phyloP scores from a whole-genome alignment of 2,888 invertebrate species.

The Phengaris arion region DNA sequence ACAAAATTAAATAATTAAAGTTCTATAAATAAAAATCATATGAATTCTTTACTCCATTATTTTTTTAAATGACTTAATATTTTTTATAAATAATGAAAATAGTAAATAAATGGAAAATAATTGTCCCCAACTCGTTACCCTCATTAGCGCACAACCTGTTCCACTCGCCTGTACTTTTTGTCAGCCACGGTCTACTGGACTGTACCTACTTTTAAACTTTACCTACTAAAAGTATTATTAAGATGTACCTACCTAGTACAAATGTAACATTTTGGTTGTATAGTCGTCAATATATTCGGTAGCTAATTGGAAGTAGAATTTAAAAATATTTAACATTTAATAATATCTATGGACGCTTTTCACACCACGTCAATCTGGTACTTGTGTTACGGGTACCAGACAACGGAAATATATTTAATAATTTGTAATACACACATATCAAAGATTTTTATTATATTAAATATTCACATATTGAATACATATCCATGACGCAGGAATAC shows the following conservation, averaged over 20 bases:
- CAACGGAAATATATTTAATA: too few species aligned
- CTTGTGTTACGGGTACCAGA: too few species aligned
- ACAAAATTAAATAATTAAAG: background rate
- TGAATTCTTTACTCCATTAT: background rate
- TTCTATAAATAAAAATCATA: background rate
- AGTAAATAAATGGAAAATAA: background rate
- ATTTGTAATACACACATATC: too few species aligned
- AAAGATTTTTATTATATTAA: too few species aligned
- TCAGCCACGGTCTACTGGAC: background rate
- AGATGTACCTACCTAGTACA: background rate
- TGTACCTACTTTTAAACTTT: background rate
- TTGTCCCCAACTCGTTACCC: conserved; percentile 4
- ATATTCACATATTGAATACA: too few species aligned
- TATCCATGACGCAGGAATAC: too few species aligned
- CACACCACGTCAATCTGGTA: too few species aligned
- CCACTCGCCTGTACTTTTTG: conserved; percentile 14
- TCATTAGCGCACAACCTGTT: conserved; percentile 3
- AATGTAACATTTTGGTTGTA: too few species aligned
- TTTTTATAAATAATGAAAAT: background rate
- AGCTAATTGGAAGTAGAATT: too few species aligned
- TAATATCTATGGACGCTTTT: too few species aligned
- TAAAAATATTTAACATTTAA: too few species aligned
- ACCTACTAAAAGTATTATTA: background rate
- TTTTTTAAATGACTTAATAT: background rate
- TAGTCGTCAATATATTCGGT: too few species aligned